These are phyloP conservation scores for Zosterops pallidus DNA, from an alignment of 2,113 vertebrate species.

Conservation along the genomic window DNA sequence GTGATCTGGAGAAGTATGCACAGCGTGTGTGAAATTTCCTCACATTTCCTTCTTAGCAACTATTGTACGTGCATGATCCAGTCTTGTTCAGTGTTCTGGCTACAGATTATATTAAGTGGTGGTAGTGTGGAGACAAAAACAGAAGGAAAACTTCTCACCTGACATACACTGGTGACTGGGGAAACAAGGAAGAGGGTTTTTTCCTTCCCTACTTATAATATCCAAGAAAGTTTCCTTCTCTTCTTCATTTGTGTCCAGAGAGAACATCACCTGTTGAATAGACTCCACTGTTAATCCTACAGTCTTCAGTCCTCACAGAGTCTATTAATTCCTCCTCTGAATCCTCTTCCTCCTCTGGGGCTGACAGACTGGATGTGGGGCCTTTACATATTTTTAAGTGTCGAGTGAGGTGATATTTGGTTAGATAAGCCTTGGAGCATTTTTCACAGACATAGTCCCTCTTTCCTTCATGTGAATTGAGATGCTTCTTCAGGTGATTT, in stretches of 20 bases:
- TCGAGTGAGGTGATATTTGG: conserved; percentile 96
- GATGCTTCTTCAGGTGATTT: conserved; percentile 96
- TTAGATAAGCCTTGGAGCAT: conserved; percentile 95
- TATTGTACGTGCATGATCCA: background rate
- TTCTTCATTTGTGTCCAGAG: conserved; percentile 64
- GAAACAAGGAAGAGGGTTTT: background rate
- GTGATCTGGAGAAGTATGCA: conserved; percentile 5
- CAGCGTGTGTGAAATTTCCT: background rate
- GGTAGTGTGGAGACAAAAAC: background rate
- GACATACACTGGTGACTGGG: background rate
- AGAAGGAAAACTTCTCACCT: background rate
- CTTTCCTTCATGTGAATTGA: conserved; percentile 96
- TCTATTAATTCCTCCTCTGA: conserved; percentile 81
- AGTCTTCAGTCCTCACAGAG: conserved; percentile 68
- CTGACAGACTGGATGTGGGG: conserved; percentile 78
- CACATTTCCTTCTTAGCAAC: background rate
- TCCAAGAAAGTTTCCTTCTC: background rate
- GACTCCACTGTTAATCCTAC: conserved; percentile 54
- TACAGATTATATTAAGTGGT: background rate
- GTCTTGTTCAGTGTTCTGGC: background rate
- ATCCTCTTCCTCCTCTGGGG: conserved; percentile 83
- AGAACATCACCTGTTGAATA: conserved; percentile 67
- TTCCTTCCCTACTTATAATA: background rate
- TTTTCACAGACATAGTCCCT: conserved; percentile 97
- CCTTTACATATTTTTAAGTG: conserved; percentile 98